Percentiles rank a stretch among this genome's conserved stretches.
These are phyloP conservation scores for Charaxes varanes DNA, from an alignment of 1,140 invertebrate genomes.

Conservation along the genomic window DNA sequence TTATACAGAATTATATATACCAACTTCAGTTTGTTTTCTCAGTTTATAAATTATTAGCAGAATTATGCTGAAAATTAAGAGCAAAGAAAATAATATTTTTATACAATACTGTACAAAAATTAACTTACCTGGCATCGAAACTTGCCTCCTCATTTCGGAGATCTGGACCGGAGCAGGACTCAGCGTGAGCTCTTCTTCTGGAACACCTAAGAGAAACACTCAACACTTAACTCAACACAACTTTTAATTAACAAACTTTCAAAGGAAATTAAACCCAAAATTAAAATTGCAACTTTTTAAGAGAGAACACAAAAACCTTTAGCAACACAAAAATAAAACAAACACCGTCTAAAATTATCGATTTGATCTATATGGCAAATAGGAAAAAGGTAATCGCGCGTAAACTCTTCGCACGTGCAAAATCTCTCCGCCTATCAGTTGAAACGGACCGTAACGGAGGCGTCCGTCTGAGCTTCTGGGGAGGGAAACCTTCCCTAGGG, in stretches of 20 bases:
- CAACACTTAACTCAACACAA: constrained; percentile 38
- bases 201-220: constrained; percentile 41
- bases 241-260: constrained; percentile 26
- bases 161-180: constrained; percentile 23
- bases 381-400: constrained; percentile 23
- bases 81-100: too few species aligned
- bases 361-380: constrained; percentile 9
- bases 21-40: too few species aligned
- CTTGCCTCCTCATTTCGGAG: constrained; percentile 48
- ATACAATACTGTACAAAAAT: too few species aligned
- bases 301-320: constrained; percentile 2
- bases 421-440: constrained; percentile 29
- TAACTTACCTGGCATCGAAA: constrained; percentile 33
- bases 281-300: background rate
- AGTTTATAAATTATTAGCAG: too few species aligned
- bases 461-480: constrained; percentile 58
- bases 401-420: constrained; percentile 39
- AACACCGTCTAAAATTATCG: constrained; percentile 5
- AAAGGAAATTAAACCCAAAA: constrained; percentile 21
- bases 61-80: too few species aligned
- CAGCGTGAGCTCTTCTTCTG: constrained; percentile 39
- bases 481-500: constrained; percentile 48
- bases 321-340: constrained; percentile 2
- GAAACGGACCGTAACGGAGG: constrained; percentile 52
- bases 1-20: too few species aligned